These are phyloP conservation scores for Emydocephalus ijimae DNA, from an alignment of 2,113 vertebrate species.

Conservation along the genomic window DNA sequence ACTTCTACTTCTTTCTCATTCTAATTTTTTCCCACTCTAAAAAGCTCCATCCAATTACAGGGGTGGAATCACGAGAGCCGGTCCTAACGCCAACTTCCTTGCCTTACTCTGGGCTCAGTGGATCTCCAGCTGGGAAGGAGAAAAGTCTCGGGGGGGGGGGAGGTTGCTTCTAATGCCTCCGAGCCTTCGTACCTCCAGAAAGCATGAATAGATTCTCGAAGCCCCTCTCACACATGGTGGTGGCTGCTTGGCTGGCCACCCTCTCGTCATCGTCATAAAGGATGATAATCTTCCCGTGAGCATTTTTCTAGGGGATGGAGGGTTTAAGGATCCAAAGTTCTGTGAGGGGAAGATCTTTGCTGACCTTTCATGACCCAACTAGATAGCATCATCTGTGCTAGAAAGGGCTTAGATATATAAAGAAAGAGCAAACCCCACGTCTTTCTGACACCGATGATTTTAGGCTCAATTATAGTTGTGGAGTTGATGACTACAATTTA, in stretches of 20 bases:
- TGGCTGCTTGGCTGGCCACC: slow-evolving; percentile 86
- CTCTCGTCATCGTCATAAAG: slow-evolving; percentile 92
- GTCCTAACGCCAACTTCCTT: not conserved
- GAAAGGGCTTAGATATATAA: too few relatives aligned
- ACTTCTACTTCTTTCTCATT: too few relatives aligned
- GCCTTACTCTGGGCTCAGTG: not conserved
- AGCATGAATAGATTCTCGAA: slow-evolving; percentile 96
- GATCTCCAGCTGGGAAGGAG: not conserved
- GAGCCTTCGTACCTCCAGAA: slow-evolving; percentile 80
- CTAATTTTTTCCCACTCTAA: not conserved
- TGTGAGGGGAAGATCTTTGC: not conserved
- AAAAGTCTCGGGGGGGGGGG: not conserved
- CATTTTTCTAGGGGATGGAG: slow-evolving; percentile 79
- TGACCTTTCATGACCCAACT: not conserved
- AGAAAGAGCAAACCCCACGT: too few relatives aligned
- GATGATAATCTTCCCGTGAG: slow-evolving; percentile 88
- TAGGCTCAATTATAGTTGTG: too few relatives aligned
- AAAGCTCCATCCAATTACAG: not conserved
- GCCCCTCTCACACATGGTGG: slow-evolving; percentile 90
- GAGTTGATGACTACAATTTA: too few relatives aligned
- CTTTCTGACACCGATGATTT: not conserved
- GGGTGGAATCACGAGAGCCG: not conserved
- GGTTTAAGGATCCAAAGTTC: slow-evolving; percentile 63
- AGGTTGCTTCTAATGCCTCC: not conserved
- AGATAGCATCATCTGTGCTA: not conserved